These are phyloP conservation scores for Abrostola triplasia DNA, from an alignment of 2,888 invertebrate genomes.

Conservation along the genomic window DNA sequence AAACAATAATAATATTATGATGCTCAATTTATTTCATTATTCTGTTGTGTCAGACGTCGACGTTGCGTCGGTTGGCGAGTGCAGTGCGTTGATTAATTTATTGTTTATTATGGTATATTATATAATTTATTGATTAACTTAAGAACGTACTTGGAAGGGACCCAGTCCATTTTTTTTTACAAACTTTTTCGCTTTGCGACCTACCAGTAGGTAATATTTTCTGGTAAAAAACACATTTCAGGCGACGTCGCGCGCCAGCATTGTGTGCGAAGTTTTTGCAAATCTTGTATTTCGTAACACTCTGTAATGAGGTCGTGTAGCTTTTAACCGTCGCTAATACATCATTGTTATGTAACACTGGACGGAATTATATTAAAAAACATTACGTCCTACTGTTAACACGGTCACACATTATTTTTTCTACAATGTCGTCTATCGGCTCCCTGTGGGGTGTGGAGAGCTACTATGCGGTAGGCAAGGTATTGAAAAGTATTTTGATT, in stretches of 20 bases:
- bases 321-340: conserved; percentile 55
- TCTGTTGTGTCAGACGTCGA: too few species aligned
- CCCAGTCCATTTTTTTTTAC: too few species aligned
- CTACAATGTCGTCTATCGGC: conserved; percentile 22
- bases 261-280: conserved; percentile 34
- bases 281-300: conserved; percentile 50
- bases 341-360: conserved; percentile 61
- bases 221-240: conserved; percentile 5
- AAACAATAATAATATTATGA: too few species aligned
- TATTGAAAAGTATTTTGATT: not conserved
- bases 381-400: conserved; percentile 34
- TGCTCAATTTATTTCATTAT: too few species aligned
- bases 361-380: conserved; percentile 37
- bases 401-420: conserved; percentile 55
- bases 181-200: not conserved
- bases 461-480: conserved; percentile 1
- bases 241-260: conserved; percentile 8
- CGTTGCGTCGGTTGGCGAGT: too few species aligned
- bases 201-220: not conserved
- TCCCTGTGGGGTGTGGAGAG: conserved; percentile 24
- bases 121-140: too few species aligned
- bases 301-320: conserved; percentile 50
- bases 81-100: too few species aligned
- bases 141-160: too few species aligned
- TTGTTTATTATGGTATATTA: too few species aligned